These are phyloP conservation scores for Drosophila kambysellisi DNA, from an alignment of 2,888 invertebrate species.

Conservation along the genomic window DNA sequence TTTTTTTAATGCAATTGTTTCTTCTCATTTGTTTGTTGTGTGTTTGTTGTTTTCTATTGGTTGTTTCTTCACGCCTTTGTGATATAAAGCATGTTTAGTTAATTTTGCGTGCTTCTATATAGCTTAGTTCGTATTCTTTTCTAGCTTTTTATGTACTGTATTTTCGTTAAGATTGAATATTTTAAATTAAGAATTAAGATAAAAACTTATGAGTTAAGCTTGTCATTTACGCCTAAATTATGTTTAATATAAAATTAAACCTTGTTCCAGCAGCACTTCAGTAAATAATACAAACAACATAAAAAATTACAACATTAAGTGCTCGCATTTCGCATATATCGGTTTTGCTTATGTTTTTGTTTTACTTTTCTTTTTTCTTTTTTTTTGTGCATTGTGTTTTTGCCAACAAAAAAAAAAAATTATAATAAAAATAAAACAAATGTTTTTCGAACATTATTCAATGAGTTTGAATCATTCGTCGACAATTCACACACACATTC, in stretches of 20 bases:
- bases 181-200: constrained; percentile 75
- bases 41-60: constrained; percentile 35
- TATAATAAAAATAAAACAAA: constrained; percentile 27
- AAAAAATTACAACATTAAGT: constrained; percentile 72
- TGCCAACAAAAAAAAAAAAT: constrained; percentile 20
- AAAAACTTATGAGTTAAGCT: constrained; percentile 76
- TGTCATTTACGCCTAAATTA: constrained; percentile 80
- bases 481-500: constrained; percentile 29
- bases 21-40: neutral
- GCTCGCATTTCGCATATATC: constrained; percentile 32
- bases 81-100: constrained; percentile 59
- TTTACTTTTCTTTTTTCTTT: constrained; percentile 2
- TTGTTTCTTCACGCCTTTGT: constrained; percentile 33
- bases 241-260: constrained; percentile 71
- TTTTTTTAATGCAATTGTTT: constrained; percentile 28
- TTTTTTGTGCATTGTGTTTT: constrained; percentile 42
- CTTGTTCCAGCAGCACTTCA: constrained; percentile 70
- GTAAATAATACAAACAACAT: constrained; percentile 77
- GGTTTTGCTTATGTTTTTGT: constrained; percentile 1
- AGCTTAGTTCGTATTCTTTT: constrained; percentile 63
- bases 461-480: constrained; percentile 33
- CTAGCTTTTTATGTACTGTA: constrained; percentile 56
- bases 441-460: constrained; percentile 13
- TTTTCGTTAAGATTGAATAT: constrained; percentile 62
- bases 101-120: constrained; percentile 70